These are phyloP conservation scores for Budorcas taxicolor DNA, from an alignment of 2,113 vertebrate genomes.

Conservation along the genomic window DNA sequence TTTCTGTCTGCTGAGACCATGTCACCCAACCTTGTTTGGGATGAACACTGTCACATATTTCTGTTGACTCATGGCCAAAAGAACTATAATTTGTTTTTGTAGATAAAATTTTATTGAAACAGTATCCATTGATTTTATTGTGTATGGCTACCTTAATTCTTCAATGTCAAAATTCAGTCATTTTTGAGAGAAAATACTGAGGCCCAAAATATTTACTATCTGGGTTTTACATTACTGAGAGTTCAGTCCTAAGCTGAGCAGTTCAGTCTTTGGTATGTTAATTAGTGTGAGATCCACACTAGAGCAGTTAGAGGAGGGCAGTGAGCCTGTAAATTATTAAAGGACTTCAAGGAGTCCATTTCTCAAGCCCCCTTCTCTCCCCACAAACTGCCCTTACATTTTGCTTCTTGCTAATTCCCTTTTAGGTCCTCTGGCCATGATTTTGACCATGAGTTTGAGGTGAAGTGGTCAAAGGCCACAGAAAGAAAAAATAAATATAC, in stretches of 20 bases:
- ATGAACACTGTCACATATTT: neutral
- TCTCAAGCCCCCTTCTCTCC: neutral
- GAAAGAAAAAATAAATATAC: neutral
- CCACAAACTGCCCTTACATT: neutral
- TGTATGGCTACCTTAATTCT: neutral
- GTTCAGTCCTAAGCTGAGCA: neutral
- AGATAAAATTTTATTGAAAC: neutral
- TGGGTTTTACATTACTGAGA: neutral
- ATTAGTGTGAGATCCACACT: neutral
- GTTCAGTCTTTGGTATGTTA: neutral
- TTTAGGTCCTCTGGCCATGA: neutral
- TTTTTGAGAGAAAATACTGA: neutral
- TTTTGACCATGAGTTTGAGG: neutral
- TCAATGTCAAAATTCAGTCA: neutral
- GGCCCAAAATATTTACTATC: neutral
- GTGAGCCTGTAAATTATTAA: neutral
- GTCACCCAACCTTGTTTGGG: neutral
- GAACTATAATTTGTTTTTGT: neutral
- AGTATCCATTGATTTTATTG: neutral
- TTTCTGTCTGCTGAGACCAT: neutral
- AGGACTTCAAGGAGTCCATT: neutral
- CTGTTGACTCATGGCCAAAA: neutral
- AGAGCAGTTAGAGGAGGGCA: too few relatives aligned
- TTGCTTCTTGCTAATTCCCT: neutral
- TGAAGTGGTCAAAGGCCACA: neutral